Base-by-base conservation (phyloP, 2,888 invertebrate genomes). In the Mylabris sibirica region DNA sequence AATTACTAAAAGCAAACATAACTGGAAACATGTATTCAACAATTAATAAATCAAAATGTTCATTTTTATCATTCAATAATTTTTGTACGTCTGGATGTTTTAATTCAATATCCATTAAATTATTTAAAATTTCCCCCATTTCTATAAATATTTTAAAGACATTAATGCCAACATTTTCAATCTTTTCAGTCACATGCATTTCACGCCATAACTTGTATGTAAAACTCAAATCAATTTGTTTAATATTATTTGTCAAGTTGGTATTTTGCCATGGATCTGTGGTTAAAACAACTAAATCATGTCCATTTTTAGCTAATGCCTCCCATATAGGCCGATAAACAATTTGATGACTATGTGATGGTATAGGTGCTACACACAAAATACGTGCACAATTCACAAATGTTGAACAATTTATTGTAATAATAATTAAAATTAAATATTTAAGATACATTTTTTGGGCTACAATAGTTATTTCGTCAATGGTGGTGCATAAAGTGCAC, bases 41-140 rank as follows among this genome's bases (percentile, higher is more conserved):
- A 64, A 82, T 77, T 0, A 82, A 72, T 26, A 83, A 63, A 72
- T 82, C 83, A 65, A 81, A 82, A 24, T 77, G 64, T 62, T 87
- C 80, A 35, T 85, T 85, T 20, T 63, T 41, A 67, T 81, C 75
- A 8, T 75, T 65, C 11, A 82, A 79, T 17, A 81, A 60, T 22
- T 63, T 22, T 64, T 77, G 73, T 5, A 82, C 79, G 53, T 76
- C 74, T 0, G 76, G 74, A 60, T 75, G 71, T 14, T 66, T 60
- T 22, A 78, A 59, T 66, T 78, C 77, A 57, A 64, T 67, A 22
- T 75, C 74, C 1, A 70, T 24, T 57, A 68, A 65, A 8, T 24
- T 8, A n/a, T 41, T 14, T n/a, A 41, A 41, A 41, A 14, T 14
- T 41, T 5, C 2, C 3, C 5, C 3, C 14, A 35, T 9, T 35